phyloP scores from a whole-genome alignment of 2,888 invertebrate genomes.

The Chorisops tibialis region DNA sequence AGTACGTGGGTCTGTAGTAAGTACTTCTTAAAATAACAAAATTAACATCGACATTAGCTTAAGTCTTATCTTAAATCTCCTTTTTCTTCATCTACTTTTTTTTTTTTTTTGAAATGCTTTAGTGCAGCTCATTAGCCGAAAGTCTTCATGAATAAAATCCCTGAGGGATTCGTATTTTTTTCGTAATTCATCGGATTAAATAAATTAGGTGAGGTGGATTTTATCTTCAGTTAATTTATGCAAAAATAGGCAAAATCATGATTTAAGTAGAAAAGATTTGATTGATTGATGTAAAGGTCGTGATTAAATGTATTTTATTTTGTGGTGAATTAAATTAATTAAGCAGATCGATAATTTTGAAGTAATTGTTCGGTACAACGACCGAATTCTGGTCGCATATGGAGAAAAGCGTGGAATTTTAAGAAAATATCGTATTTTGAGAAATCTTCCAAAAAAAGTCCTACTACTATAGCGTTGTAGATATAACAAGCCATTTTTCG shows the following conservation, averaged over 20 bases:
- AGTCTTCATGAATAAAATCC: not conserved
- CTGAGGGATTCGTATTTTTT: not conserved
- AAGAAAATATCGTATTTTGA: no score
- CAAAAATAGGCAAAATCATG: slow-evolving; percentile 13
- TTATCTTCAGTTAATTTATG: slow-evolving; percentile 27
- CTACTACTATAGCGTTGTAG: no score
- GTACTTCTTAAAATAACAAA: slow-evolving; percentile 3
- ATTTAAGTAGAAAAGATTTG: not conserved
- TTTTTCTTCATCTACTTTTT: not conserved
- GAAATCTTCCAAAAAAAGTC: no score
- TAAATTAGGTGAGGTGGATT: slow-evolving; percentile 29
- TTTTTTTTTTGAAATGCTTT: not conserved
- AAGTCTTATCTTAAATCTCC: slow-evolving; percentile 13
- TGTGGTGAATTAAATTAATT: no score
- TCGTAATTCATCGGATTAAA: slow-evolving; percentile 24
- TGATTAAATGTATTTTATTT: no score
- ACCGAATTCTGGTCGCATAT: no score
- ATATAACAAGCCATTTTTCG: no score
- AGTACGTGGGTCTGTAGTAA: not conserved
- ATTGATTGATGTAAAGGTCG: not conserved
- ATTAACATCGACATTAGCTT: slow-evolving; percentile 7
- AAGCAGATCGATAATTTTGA: no score
- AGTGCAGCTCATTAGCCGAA: not conserved
- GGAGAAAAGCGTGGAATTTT: no score
- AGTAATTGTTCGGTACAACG: no score